phyloP scores from a whole-genome alignment of 1,140 invertebrate species.

The Nymphalis io region DNA sequence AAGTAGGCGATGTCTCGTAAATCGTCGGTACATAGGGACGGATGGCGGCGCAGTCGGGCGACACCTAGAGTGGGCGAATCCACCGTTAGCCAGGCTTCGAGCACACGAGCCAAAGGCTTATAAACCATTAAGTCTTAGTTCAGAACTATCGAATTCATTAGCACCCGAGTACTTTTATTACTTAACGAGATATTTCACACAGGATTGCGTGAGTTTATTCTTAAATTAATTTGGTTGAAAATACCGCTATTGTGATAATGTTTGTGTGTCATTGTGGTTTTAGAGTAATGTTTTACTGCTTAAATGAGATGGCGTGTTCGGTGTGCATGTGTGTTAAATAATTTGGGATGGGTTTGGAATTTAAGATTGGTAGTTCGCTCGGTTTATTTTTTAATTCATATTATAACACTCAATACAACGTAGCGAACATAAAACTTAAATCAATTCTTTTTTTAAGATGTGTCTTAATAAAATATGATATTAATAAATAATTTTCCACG shows the following conservation, averaged over 20 bases:
- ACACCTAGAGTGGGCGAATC: constrained; percentile 75
- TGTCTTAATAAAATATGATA: too few species aligned
- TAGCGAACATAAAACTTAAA: too few species aligned
- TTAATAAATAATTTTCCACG: too few species aligned
- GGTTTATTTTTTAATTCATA: not conserved
- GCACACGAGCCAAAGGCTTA: constrained; percentile 45
- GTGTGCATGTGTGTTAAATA: constrained; percentile 4
- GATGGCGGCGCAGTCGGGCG: constrained; percentile 57
- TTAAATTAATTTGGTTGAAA: constrained; percentile 24
- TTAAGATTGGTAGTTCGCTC: not conserved
- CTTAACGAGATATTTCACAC: constrained; percentile 18
- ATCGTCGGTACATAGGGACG: constrained; percentile 65
- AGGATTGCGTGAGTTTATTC: constrained; percentile 27
- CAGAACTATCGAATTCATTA: constrained; percentile 26
- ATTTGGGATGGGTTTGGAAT: constrained; percentile 1
- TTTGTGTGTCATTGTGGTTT: constrained; percentile 17
- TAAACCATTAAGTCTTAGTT: constrained; percentile 31
- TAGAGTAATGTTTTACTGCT: constrained; percentile 22
- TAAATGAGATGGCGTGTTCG: constrained; percentile 11
- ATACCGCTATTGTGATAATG: constrained; percentile 25
- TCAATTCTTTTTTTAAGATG: not conserved
- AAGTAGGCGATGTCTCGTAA: constrained; percentile 75
- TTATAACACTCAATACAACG: not conserved
- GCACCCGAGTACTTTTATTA: constrained; percentile 28
- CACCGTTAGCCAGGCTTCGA: constrained; percentile 64